Evolutionary conservation across 1,140 invertebrate genomes (phyloP), one percentile per base, ranked within the genome.

Genomic region (Calliphora vicina): DNA sequence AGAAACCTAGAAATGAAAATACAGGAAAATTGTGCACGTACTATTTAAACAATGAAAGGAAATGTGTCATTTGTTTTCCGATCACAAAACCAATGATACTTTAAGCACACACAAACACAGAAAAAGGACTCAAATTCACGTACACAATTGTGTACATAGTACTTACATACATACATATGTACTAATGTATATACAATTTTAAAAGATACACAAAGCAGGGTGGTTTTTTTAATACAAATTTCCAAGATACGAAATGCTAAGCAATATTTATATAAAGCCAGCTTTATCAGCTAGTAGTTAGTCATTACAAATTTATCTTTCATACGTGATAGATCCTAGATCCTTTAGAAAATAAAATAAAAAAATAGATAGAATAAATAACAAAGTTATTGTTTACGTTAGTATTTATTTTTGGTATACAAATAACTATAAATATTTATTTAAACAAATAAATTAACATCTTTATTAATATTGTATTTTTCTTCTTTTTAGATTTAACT

Each of bases 311-410:
- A 27, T 23, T n/a, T 25, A 25, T 15, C 42, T 20, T 27, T 50
- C 26, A 61, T 42, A 45, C 78, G 78, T 80, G 78, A 80, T 80
- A 80, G 78, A 80, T 80, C 78, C 78, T 80, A 80, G 78, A 80
- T 80, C 78, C 29, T 61, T n/a, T 80, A 80, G 72, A 15, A 35
- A 74, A 74, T 73, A 27, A 80, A 80, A n/a, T n/a, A n/a, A n/a
- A n/a, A n/a, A n/a, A n/a, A n/a, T n/a, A n/a, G n/a, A n/a, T n/a
- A n/a, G 12, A 80, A 26, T n/a, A 80, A 43, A 80, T 20, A 80
- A 50, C 23, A 50, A 50, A 50, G 15, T 78, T 78, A 78, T 50
- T 50, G 12, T 50, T 50, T 2, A 35, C 10, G 35, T 35, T 35
- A 35, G 35, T 35, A 35, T 35, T 35, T 35, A n/a, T n/a, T n/a